phyloP scores from a whole-genome alignment of 23 tunicate species.

The Ascidia mentula region DNA sequence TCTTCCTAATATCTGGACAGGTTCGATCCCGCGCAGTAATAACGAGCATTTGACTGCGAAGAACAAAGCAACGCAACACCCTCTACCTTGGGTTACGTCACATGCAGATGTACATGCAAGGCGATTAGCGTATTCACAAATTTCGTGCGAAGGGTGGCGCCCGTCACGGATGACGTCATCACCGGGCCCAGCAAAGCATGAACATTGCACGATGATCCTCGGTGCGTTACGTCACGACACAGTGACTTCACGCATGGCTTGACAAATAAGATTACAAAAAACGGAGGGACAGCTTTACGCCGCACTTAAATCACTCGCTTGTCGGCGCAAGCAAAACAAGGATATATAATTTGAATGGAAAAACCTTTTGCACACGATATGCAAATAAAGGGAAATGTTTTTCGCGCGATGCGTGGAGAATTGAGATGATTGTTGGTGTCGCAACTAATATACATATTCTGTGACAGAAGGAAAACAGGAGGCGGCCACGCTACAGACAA shows the following conservation, averaged over 20 bases:
- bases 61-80: too few species aligned
- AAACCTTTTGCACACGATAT: constrained; percentile 1
- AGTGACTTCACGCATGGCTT: constrained; percentile 5
- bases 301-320: background rate
- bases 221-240: constrained; percentile 2
- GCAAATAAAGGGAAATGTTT: background rate
- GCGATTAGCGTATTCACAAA: background rate
- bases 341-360: constrained; percentile 3
- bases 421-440: background rate
- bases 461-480: background rate
- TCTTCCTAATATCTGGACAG: too few species aligned
- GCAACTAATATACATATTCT: constrained; percentile 3
- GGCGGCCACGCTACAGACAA: background rate
- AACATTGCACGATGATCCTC: constrained; percentile 11
- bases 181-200: background rate
- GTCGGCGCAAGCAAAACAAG: background rate
- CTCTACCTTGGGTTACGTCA: background rate
- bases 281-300: background rate
- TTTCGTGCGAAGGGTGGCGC: background rate
- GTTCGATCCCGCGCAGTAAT: too few species aligned
- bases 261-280: background rate
- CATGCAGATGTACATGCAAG: background rate
- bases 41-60: too few species aligned
- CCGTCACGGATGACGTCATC: constrained; percentile 3
- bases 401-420: background rate